Evolutionary conservation across 1,140 invertebrate genomes (phyloP).

Genomic region (Arctopsyche grandis): DNA sequence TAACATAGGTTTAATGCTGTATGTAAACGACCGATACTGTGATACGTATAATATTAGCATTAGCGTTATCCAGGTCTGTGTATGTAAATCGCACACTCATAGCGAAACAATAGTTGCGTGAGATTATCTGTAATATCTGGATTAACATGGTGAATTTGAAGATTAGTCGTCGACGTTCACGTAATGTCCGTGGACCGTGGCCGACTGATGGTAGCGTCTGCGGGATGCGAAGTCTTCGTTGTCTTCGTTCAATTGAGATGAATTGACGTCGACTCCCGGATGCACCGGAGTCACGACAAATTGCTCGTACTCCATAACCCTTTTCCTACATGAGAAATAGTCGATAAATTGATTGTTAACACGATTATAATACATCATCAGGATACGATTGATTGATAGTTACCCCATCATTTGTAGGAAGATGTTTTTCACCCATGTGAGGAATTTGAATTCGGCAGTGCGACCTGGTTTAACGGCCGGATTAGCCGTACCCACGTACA

Average conservation of each 20-base stretch:
- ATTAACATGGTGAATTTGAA: too few relatives aligned
- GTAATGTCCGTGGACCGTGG: constrained; percentile 80
- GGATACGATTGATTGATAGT: constrained; percentile 52
- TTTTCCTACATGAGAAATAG: constrained; percentile 67
- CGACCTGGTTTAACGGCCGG: constrained; percentile 92
- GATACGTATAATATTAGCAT: too few relatives aligned
- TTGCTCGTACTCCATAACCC: constrained; percentile 85
- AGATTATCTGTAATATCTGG: too few relatives aligned
- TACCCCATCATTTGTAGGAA: constrained; percentile 84
- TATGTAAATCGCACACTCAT: too few relatives aligned
- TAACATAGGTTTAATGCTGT: too few relatives aligned
- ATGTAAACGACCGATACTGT: too few relatives aligned
- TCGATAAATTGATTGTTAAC: background rate
- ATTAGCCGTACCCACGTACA: constrained; percentile 93
- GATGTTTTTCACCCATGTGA: constrained; percentile 82
- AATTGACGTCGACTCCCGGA: constrained; percentile 81
- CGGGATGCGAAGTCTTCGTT: constrained; percentile 93
- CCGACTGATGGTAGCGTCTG: constrained; percentile 91
- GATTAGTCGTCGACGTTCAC: constrained; percentile 69
- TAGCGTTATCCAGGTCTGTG: too few relatives aligned
- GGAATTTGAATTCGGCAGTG: constrained; percentile 88
- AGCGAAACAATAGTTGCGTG: too few relatives aligned
- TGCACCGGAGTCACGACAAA: constrained; percentile 89
- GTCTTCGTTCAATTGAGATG: constrained; percentile 91
- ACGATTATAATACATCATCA: background rate